A percentile compares a stretch with the other conserved stretches of the same genome.
phyloP scores from a whole-genome alignment of 2,797 vertebrate genomes.

The Oreortyx pictus region DNA sequence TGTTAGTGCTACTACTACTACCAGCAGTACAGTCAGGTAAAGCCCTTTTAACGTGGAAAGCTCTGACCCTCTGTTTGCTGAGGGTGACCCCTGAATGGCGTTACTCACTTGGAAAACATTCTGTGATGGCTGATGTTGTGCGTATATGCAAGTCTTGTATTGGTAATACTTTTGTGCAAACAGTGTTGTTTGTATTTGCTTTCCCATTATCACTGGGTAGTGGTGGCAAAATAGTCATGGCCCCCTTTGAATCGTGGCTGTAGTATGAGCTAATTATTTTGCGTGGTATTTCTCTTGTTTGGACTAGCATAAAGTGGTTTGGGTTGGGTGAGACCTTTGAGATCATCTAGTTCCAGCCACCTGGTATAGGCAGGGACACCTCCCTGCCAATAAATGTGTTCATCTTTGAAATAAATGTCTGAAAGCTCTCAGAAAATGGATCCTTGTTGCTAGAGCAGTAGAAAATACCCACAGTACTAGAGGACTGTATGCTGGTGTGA shows the following conservation, averaged over 20 bases:
- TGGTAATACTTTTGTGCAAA: neutral
- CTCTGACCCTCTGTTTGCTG: neutral
- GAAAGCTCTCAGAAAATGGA: neutral
- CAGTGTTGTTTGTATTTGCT: neutral
- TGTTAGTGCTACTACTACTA: slow-evolving; percentile 58
- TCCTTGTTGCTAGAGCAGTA: neutral
- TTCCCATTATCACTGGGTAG: fast-evolving
- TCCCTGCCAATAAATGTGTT: neutral
- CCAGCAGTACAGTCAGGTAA: slow-evolving; percentile 64
- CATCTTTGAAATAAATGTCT: neutral
- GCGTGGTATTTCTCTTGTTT: neutral
- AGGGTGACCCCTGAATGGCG: neutral
- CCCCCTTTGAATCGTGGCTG: neutral
- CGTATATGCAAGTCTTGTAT: neutral
- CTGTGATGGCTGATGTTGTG: neutral
- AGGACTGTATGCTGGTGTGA: neutral
- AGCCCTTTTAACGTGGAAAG: neutral
- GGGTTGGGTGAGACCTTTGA: no score
- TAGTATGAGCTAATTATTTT: neutral
- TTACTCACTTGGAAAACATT: neutral
- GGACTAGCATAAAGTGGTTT: no score
- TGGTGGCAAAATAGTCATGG: neutral
- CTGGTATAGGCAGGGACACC: no score
- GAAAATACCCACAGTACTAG: neutral
- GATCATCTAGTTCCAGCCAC: no score